Evolutionary conservation across 2,888 invertebrate genomes (phyloP).

Genomic region (Bembecia ichneumoniformis): DNA sequence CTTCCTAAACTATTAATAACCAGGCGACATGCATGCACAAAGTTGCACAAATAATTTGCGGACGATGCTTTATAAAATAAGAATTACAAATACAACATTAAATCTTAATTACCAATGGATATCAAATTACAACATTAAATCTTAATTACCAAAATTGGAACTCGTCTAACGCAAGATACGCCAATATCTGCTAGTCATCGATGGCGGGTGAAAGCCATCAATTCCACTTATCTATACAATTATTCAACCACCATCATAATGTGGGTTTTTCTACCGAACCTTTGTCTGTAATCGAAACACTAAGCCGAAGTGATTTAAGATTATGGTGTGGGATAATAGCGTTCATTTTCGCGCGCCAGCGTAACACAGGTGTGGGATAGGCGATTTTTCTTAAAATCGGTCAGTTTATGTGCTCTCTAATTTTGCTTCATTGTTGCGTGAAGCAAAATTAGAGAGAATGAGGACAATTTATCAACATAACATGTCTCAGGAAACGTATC

Average conservation of each 20-base stretch:
- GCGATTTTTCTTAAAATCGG: conserved; percentile 54
- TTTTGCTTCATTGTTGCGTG: conserved; percentile 19
- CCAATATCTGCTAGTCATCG: not conserved
- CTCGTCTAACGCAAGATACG: no score
- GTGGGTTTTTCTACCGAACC: conserved; percentile 60
- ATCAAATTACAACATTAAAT: no score
- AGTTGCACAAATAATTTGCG: no score
- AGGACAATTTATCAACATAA: conserved; percentile 2
- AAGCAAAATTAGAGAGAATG: no score
- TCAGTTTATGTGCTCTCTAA: conserved; percentile 41
- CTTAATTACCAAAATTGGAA: no score
- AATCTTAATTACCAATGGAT: no score
- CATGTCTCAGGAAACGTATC: no score
- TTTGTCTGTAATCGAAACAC: conserved; percentile 71
- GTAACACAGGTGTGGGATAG: conserved; percentile 57
- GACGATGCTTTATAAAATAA: no score
- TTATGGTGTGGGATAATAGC: conserved; percentile 68
- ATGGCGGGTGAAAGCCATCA: conserved; percentile 31
- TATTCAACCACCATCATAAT: conserved; percentile 68
- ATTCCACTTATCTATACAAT: conserved; percentile 66
- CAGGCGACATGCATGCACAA: no score
- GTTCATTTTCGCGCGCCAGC: conserved; percentile 53
- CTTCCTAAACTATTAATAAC: no score
- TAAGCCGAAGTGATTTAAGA: conserved; percentile 70
- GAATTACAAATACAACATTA: no score